Base-by-base conservation (phyloP, 2,888 invertebrate species). In the Steromphala cineraria region DNA sequence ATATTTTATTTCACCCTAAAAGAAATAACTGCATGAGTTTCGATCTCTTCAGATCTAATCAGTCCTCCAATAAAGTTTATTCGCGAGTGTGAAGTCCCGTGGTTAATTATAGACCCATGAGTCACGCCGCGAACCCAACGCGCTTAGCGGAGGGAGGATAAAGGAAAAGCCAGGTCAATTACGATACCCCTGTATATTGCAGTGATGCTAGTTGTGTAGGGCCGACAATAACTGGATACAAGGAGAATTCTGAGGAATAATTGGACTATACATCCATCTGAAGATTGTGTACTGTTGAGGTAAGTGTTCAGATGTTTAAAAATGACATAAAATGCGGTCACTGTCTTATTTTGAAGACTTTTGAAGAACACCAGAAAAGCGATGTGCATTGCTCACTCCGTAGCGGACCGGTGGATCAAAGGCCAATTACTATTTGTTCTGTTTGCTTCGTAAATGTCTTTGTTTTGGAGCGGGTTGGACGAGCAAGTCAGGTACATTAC, bases 81-180 rank as follows among this genome's bases (percentile, higher is more conserved):
- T 46, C 28, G 28, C 62, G 62, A 62, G 28, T 62, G 21, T 21
- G 62, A 62, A 28, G 28, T 24, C 24, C 28, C 28, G 28, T 62
- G 17, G 62, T 62, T 62, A 62, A 62, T 62, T 24, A 62, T 62
- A 62, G 62, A 62, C 24, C 62, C 24, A 28, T 62, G 62, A 62
- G 62, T 62, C 62, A 62, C 62, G 28, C 62, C 62, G 62, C 24
- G 24, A 62, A 28, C 62, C 28, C 28, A 62, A 62, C 28, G 62
- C 62, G 17, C 15, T 62, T 62, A 28, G 28, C 62, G 62, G 62
- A 46, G 62, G 62, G 62, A 17, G 62, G 62, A 62, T 24, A 62
- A 62, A 24, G 62, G 62, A 62, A 62, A 28, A 62, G 62, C 62
- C 28, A 62, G 62, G 62, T 62, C 62, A 62, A 62, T 62, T 62